Percentiles rank a stretch among this genome's conserved stretches.
Evolutionary conservation across 1,140 invertebrate genomes (phyloP).

Genomic region (Riptortus pedestris): DNA sequence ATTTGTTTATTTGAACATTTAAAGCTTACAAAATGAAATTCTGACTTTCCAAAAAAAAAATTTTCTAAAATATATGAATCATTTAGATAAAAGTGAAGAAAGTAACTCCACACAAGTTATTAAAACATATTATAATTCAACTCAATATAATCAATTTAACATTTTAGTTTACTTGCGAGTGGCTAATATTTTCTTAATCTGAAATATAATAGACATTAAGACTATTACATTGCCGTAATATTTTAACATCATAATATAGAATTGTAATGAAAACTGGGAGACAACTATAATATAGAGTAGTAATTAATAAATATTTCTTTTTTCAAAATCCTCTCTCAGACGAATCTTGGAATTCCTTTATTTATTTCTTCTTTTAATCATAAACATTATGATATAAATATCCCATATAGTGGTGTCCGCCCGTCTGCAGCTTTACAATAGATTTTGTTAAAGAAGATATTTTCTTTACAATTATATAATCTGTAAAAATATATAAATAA

Average conservation of each 20-base stretch:
- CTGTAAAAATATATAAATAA: slow-evolving; percentile 1
- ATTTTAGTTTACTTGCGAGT: background rate
- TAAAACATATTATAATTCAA: background rate
- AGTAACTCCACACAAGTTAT: background rate
- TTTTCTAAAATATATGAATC: background rate
- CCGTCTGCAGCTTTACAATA: slow-evolving; percentile 28
- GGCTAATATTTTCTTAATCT: background rate
- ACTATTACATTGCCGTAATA: background rate
- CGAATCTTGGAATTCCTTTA: slow-evolving; percentile 23
- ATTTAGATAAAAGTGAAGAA: slow-evolving; percentile 15
- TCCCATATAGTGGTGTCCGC: slow-evolving; percentile 21
- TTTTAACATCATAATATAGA: slow-evolving; percentile 21
- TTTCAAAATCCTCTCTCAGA: slow-evolving; percentile 29
- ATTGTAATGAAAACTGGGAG: slow-evolving; percentile 23
- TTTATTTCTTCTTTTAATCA: background rate
- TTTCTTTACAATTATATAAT: slow-evolving; percentile 3
- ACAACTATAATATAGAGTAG: slow-evolving; percentile 20
- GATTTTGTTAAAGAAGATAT: slow-evolving; percentile 22
- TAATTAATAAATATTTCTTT: slow-evolving; percentile 24
- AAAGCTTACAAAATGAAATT: slow-evolving; percentile 2
- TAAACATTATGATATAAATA: slow-evolving; percentile 15
- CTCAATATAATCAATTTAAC: background rate
- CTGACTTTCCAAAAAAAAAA: background rate
- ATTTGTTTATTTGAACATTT: slow-evolving; percentile 19
- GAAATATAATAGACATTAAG: background rate